Conservation (phyloP, 2,797 vertebrate genomes). For the Sitta carolinensis region DNA sequence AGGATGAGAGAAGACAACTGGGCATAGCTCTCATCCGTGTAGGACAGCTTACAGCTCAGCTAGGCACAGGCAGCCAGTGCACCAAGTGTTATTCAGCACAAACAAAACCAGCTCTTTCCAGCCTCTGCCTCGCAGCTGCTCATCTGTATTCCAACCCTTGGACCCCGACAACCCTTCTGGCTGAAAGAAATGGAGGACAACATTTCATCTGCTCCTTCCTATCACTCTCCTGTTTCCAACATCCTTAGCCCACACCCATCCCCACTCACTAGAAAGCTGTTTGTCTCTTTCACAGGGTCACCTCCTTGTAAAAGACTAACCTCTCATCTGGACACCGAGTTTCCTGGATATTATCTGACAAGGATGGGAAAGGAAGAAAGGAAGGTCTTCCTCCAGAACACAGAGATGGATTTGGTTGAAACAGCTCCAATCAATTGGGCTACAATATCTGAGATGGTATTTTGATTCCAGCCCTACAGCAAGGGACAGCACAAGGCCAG, state of each 20-base stretch:
- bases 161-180: not conserved
- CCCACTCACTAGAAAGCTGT: not conserved
- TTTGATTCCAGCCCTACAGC: conserved; percentile 51
- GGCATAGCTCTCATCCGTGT: not conserved
- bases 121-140: conserved; percentile 1
- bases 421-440: conserved; percentile 3
- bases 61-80: not conserved
- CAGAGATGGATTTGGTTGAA: not conserved
- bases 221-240: not conserved
- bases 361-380: not conserved
- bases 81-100: not conserved
- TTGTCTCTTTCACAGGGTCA: not conserved
- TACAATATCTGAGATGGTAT: conserved; percentile 35
- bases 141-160: not conserved
- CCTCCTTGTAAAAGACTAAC: not conserved
- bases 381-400: conserved; percentile 4
- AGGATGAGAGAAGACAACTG: not conserved
- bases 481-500: conserved; percentile 36
- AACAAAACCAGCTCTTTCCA: conserved; percentile 10
- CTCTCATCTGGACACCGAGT: not conserved
- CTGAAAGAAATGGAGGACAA: not conserved
- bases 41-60: not conserved
- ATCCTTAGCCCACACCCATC: not conserved
- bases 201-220: not conserved
- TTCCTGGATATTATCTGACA: not conserved